Percentiles rank a stretch among this genome's conserved stretches.
These are phyloP conservation scores for Eriocheir sinensis DNA, from an alignment of 1,140 invertebrate genomes.

Conservation along the genomic window DNA sequence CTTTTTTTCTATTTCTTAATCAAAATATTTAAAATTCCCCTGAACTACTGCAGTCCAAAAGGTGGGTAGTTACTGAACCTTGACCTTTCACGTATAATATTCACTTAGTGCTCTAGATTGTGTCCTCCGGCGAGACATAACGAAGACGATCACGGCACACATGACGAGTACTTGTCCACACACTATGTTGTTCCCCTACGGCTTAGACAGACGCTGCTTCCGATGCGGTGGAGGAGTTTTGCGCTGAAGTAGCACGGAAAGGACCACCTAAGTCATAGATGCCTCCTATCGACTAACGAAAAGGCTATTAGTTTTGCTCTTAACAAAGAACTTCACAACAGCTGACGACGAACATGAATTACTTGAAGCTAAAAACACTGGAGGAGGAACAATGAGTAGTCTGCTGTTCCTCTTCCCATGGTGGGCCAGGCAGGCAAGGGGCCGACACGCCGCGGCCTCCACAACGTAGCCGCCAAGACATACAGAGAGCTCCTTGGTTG, in stretches of 20 bases:
- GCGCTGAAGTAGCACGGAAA: background rate
- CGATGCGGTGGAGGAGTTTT: too few relatives aligned
- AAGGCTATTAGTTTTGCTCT: background rate
- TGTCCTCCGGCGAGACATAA: background rate
- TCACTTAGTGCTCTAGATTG: background rate
- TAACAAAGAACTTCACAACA: background rate
- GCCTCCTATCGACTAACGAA: background rate
- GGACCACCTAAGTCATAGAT: background rate
- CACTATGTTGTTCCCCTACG: background rate
- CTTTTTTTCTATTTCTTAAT: slow-evolving; percentile 8
- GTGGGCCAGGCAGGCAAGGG: background rate
- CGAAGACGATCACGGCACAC: background rate
- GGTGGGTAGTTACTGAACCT: background rate
- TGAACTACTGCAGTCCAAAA: background rate
- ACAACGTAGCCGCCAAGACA: background rate
- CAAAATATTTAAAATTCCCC: background rate
- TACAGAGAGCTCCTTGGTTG: background rate
- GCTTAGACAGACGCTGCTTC: too few relatives aligned
- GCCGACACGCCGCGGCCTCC: background rate
- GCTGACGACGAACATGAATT: background rate
- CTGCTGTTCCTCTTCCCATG: background rate
- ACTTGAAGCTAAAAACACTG: background rate
- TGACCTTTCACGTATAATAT: background rate
- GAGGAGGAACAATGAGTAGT: background rate
- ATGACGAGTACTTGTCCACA: background rate